These are phyloP conservation scores for Meta bourneti DNA, from an alignment of 2,888 invertebrate genomes.

Conservation along the genomic window DNA sequence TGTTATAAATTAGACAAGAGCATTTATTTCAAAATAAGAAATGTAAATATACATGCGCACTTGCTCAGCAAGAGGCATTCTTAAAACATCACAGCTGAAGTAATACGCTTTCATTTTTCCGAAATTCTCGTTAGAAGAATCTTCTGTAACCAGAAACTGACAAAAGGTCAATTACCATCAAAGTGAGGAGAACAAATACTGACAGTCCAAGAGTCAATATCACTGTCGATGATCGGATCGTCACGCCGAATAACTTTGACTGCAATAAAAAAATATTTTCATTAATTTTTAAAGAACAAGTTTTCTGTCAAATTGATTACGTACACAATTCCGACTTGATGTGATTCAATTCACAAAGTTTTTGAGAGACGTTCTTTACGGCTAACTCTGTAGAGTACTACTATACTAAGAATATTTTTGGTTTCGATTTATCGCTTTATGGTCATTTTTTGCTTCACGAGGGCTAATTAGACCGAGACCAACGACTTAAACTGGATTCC, in stretches of 20 bases:
- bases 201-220: slow-evolving; percentile 77
- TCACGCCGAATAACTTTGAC: slow-evolving; percentile 70
- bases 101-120: background rate
- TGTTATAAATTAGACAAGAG: no score
- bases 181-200: slow-evolving; percentile 69
- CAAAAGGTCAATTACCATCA: slow-evolving; percentile 69
- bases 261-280: slow-evolving; percentile 27
- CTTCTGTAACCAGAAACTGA: slow-evolving; percentile 55
- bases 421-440: no score
- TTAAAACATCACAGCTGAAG: slow-evolving; percentile 46
- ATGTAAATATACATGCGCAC: slow-evolving; percentile 24
- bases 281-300: no score
- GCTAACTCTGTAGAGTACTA: no score
- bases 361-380: no score
- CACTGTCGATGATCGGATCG: slow-evolving; percentile 62
- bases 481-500: no score
- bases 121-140: slow-evolving; percentile 29
- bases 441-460: no score
- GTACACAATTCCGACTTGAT: no score
- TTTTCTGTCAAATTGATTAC: no score
- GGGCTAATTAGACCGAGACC: no score
- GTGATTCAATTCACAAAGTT: no score
- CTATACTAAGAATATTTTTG: no score
- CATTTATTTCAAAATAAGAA: background rate
- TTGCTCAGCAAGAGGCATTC: slow-evolving; percentile 2